Evolutionary conservation across 2,888 invertebrate species (phyloP), one percentile per base, ranked within the genome.

Genomic region (Euphydryas editha): DNA sequence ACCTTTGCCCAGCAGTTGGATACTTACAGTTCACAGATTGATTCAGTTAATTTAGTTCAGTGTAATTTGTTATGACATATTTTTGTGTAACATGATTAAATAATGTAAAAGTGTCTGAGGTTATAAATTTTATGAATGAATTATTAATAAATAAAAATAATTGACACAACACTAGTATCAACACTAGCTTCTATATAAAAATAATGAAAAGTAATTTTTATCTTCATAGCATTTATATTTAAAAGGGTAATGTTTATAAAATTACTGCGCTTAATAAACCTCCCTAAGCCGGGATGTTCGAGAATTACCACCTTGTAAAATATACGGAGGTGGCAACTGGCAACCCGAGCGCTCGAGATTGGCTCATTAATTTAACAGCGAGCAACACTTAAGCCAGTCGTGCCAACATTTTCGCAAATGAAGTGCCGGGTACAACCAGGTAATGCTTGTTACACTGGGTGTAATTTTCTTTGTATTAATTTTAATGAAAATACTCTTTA

Each of bases 361-460:
- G 92, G 86, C 92, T 92, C 92, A 92, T 92, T 91, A 90, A 91
- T 92, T 92, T 92, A 88, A 91, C 90, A 90, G 85, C 88, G 87
- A 83, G 91, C 90, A 90, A 91, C 92, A 89, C 90, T 92, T 90
- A 90, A 89, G 89, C 88, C 84, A 85, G 86, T 83, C 85, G 82
- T 85, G 87, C 88, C 88, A 89, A 87, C 88, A 87, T 90, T 90
- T 83, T 86, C 88, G 85, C 83, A 90, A 91, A 92, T 90, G 88
- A 91, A 90, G 88, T 91, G 88, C 83, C 87, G 84, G 85, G 80
- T 84, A 83, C 78, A 54, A 54, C n/a, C 17, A 36, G 17, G 54
- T 54, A 54, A 54, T 30, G 54, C 51, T 51, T 24, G 30, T 36
- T 36, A 54, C 54, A 54, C 36, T 17, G 54, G 36, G n/a, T 17